Percentiles rank a stretch among this genome's conserved stretches.
These are phyloP conservation scores for Myiopsitta monachus DNA, from an alignment of 2,113 vertebrate species.

Conservation along the genomic window DNA sequence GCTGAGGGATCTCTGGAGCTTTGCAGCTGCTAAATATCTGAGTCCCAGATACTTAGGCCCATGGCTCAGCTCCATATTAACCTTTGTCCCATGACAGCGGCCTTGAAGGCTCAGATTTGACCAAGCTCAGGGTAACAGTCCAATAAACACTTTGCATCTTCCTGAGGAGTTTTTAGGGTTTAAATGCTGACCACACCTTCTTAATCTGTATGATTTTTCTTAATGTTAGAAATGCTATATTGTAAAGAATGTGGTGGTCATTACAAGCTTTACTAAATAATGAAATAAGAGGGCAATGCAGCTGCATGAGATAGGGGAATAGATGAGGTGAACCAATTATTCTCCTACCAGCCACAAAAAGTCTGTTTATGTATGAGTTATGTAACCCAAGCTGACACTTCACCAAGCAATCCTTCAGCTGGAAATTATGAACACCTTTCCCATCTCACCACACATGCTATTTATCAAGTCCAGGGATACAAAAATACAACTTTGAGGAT, in stretches of 20 bases:
- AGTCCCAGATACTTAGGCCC: not conserved
- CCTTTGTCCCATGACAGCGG: not conserved
- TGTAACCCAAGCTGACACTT: slow-evolving; percentile 72
- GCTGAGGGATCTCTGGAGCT: not conserved
- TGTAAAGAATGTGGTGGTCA: slow-evolving; percentile 29
- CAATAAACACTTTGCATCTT: not conserved
- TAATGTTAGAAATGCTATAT: not conserved
- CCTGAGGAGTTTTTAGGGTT: not conserved
- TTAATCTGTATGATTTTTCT: not conserved
- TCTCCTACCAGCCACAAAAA: slow-evolving; percentile 68
- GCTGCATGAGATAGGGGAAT: slow-evolving; percentile 50
- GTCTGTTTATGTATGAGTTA: slow-evolving; percentile 71
- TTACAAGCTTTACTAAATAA: slow-evolving; percentile 43
- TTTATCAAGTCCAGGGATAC: slow-evolving; percentile 62
- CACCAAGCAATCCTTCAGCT: slow-evolving; percentile 56
- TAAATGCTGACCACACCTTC: not conserved
- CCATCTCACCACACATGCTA: slow-evolving; percentile 46
- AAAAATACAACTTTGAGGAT: slow-evolving; percentile 62
- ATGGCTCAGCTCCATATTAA: not conserved
- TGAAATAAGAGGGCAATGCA: slow-evolving; percentile 49
- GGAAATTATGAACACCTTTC: slow-evolving; percentile 57
- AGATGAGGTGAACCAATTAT: slow-evolving; percentile 56
- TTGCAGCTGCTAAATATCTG: not conserved
- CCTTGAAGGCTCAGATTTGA: not conserved
- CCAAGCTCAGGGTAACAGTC: not conserved